Base-by-base conservation (phyloP, 1,140 invertebrate species). In the Macrotrachela quadricornifera region DNA sequence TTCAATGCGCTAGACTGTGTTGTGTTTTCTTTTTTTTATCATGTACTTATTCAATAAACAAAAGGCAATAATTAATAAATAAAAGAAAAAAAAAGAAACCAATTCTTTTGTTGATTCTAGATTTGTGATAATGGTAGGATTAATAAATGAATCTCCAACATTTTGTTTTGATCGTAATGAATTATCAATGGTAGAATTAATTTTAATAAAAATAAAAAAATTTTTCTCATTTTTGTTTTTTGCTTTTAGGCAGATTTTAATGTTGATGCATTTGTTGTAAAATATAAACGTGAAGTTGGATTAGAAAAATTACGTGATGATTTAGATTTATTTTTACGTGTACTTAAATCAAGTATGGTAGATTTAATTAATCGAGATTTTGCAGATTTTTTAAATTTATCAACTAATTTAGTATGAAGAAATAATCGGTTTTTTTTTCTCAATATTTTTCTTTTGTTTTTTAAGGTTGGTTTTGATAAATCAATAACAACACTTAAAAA, bases 311-410 rank as follows among this genome's bases (percentile, higher is more conserved):
- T 95, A 66, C 76, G 85, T 48, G 83, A 88, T 71, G 86, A 94
- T 69, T 71, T 95, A 39, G 81, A 81, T 13, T 71, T 84, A 21
- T 92, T 91, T 65, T 68, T 92, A 37, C 91, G 90, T 71, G 77
- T 84, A 13, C 69, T 95, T 8, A 73, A 85, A 59, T 80, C 83
- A 57, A 82, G 86, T 1, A 86, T 94, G 82, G 85, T 94, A 57
- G 86, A 94, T 69, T 73, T 95, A 0, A 92, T 95, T 53, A 94
- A 95, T 68, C 83, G 87, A 66, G 88, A 95, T 64, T 95, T 94
- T 72, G 82, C 82, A 4, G 87, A 94, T 68, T 94, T 94, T 75
- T 85, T 95, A 10, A 90, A 88, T 71, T 70, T 95, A 41, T 92
- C 87, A 36, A 85, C 84, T 17, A 90, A 88, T 71, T 71, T 94